Evolutionary conservation across 2,888 invertebrate species (phyloP).

Genomic region (Ectemnius cavifrons): DNA sequence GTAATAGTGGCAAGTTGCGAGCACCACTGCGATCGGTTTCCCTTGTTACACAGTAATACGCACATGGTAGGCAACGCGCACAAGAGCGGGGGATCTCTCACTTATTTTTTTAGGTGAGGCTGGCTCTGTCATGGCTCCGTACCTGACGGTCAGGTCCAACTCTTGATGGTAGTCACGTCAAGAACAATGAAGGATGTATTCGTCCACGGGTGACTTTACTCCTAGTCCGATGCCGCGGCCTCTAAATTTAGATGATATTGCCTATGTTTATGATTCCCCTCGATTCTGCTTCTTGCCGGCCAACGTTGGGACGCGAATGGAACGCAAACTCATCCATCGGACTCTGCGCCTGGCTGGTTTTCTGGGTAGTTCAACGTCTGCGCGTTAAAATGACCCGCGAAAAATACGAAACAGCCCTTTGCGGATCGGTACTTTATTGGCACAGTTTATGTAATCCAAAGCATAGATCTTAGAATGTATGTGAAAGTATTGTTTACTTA

Average conservation of each 20-base stretch:
- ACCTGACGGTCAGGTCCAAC: constrained; percentile 13
- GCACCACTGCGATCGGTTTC: constrained; percentile 11
- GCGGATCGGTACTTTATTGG: neutral
- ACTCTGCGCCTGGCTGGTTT: constrained; percentile 33
- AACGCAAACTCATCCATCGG: constrained; percentile 14
- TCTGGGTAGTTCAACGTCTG: neutral
- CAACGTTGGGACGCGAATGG: constrained; percentile 43
- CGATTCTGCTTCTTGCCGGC: constrained; percentile 27
- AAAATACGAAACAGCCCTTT: neutral
- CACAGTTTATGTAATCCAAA: neutral
- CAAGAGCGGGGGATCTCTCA: constrained; percentile 59
- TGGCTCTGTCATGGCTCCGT: constrained; percentile 29
- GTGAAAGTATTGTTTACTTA: constrained; percentile 70
- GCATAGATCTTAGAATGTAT: too few species aligned
- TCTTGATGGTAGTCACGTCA: constrained; percentile 12
- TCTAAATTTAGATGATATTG: constrained; percentile 40
- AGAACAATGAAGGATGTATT: constrained; percentile 22
- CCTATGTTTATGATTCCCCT: constrained; percentile 21
- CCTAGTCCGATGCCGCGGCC: constrained; percentile 19
- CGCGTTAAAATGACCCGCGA: constrained; percentile 26
- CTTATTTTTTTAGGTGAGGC: constrained; percentile 18
- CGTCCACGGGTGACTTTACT: constrained; percentile 12
- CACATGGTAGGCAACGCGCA: constrained; percentile 69
- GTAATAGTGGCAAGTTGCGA: constrained; percentile 23
- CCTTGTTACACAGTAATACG: constrained; percentile 54